Percentiles rank a stretch among this genome's conserved stretches.
phyloP scores from a whole-genome alignment of 2,888 invertebrate genomes.

The Drepana falcataria region DNA sequence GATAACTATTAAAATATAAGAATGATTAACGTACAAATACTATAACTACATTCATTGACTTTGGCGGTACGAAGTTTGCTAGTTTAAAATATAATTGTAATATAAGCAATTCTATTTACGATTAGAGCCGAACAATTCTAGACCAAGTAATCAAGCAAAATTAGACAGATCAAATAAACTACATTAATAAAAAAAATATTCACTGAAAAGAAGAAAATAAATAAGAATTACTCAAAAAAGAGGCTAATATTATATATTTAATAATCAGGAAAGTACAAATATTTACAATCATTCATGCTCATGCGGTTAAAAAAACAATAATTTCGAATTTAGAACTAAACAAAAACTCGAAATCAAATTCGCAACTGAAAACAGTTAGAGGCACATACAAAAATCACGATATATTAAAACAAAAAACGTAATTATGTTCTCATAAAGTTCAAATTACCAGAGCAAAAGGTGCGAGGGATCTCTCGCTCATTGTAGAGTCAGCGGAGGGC shows the following conservation, averaged over 20 bases:
- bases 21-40: no score
- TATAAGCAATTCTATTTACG: no score
- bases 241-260: slow-evolving; percentile 13
- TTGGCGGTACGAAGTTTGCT: no score
- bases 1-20: no score
- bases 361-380: slow-evolving; percentile 7
- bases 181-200: no score
- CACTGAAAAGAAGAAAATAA: not conserved
- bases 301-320: slow-evolving; percentile 25
- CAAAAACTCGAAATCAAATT: slow-evolving; percentile 5
- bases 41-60: no score
- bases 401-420: slow-evolving; percentile 16
- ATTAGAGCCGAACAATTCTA: no score
- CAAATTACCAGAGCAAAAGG: slow-evolving; percentile 77
- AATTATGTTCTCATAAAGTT: slow-evolving; percentile 30
- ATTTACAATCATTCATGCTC: slow-evolving; percentile 18
- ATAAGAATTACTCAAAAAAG: not conserved
- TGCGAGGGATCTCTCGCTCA: slow-evolving; percentile 74
- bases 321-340: slow-evolving; percentile 12
- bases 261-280: slow-evolving; percentile 19
- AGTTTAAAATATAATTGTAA: no score
- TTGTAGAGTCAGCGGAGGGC: slow-evolving; percentile 74
- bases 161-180: no score
- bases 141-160: no score
- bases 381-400: slow-evolving; percentile 3